Percentiles rank a stretch among this genome's conserved stretches.
These are phyloP conservation scores for Chelidonichthys spinosus DNA, from an alignment of 2,797 vertebrate species.

Conservation along the genomic window DNA sequence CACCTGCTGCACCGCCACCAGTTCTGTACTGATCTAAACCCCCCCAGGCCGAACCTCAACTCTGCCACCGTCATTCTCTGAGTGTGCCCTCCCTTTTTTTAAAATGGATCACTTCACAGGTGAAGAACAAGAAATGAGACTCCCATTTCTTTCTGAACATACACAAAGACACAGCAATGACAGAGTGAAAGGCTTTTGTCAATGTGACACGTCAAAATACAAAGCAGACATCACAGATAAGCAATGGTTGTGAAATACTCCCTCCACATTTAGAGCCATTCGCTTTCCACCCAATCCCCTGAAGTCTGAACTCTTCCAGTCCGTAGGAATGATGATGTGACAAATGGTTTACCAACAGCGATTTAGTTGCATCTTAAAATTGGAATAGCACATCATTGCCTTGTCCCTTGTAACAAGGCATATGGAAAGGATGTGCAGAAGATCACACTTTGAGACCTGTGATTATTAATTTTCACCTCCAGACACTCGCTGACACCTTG, in stretches of 20 bases:
- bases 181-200: slow-evolving; percentile 40
- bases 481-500: slow-evolving; percentile 52
- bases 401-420: slow-evolving; percentile 55
- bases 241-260: slow-evolving; percentile 17
- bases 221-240: slow-evolving; percentile 23
- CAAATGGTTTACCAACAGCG: slow-evolving; percentile 39
- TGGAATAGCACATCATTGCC: slow-evolving; percentile 45
- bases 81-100: slow-evolving; percentile 43
- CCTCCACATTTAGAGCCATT: slow-evolving; percentile 37
- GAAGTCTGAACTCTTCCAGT: background rate
- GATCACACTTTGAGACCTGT: slow-evolving; percentile 73
- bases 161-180: slow-evolving; percentile 22
- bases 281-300: background rate
- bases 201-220: slow-evolving; percentile 25
- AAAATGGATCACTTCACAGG: slow-evolving; percentile 38
- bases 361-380: slow-evolving; percentile 53
- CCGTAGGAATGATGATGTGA: slow-evolving; percentile 5
- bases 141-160: slow-evolving; percentile 28
- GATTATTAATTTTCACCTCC: slow-evolving; percentile 76
- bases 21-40: slow-evolving; percentile 40
- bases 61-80: slow-evolving; percentile 27
- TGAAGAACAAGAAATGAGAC: slow-evolving; percentile 39
- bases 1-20: slow-evolving; percentile 30
- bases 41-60: slow-evolving; percentile 22
- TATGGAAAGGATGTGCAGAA: slow-evolving; percentile 62